Percentiles rank a stretch among this genome's conserved stretches.
Conservation (phyloP, 2,888 invertebrate genomes). For the Phortica magna region DNA sequence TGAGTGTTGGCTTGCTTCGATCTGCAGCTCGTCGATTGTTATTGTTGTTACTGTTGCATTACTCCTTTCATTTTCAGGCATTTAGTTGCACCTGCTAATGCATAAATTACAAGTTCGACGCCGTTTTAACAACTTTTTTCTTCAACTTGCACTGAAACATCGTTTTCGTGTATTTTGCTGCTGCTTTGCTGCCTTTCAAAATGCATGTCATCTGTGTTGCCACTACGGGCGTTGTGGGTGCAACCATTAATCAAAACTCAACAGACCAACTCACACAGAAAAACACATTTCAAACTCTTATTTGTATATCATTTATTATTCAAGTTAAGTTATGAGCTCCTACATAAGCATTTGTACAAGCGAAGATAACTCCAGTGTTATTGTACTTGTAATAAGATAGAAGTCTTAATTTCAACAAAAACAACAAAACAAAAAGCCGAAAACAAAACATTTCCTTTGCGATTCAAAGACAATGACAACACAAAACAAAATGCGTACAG, state of each 20-base stretch:
- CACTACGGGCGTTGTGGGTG: slow-evolving; percentile 58
- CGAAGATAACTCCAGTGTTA: too few species aligned
- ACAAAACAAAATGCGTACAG: background rate
- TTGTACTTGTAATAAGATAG: background rate
- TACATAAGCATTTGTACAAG: too few species aligned
- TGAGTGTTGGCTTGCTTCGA: slow-evolving; percentile 17
- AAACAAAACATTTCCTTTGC: too few species aligned
- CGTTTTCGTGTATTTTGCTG: slow-evolving; percentile 34
- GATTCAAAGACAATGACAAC: background rate
- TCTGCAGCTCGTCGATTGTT: background rate
- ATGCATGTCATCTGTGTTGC: slow-evolving; percentile 33
- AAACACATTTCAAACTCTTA: slow-evolving; percentile 66
- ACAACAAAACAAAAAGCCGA: background rate
- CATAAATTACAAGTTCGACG: slow-evolving; percentile 65
- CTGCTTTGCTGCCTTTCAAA: slow-evolving; percentile 69
- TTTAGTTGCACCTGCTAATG: slow-evolving; percentile 57
- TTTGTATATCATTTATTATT: slow-evolving; percentile 59
- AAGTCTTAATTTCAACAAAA: background rate
- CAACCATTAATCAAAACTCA: slow-evolving; percentile 66
- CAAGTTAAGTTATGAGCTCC: too few species aligned
- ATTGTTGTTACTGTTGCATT: slow-evolving; percentile 50
- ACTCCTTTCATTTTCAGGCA: slow-evolving; percentile 42
- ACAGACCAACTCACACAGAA: slow-evolving; percentile 48
- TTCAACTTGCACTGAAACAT: background rate
- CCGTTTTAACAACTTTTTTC: slow-evolving; percentile 10